Evolutionary conservation across 2,888 invertebrate genomes (phyloP).

Genomic region (Blera fallax): DNA sequence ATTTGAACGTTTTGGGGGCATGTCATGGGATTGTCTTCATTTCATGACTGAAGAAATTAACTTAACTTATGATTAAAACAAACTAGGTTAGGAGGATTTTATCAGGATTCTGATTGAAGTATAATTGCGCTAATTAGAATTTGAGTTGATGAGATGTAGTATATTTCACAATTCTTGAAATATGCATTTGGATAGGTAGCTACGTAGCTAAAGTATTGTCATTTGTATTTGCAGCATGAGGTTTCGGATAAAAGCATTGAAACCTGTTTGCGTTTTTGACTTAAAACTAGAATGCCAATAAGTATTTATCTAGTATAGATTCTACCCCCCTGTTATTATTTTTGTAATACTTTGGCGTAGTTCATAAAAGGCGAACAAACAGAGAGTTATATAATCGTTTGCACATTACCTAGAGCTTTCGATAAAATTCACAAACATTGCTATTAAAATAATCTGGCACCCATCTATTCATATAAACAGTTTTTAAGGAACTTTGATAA

Average conservation of each 20-base stretch:
- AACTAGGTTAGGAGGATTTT: constrained; percentile 37
- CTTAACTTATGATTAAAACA: background rate
- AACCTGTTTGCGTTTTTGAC: background rate
- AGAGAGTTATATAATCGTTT: background rate
- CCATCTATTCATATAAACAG: too few relatives aligned
- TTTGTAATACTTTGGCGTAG: background rate
- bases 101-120: background rate
- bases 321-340: background rate
- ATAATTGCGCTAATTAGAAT: background rate
- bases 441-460: background rate
- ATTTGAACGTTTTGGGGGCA: background rate
- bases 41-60: background rate
- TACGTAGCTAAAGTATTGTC: background rate
- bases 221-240: background rate
- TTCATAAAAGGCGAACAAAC: background rate
- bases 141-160: background rate
- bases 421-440: background rate
- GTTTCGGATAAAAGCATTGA: background rate
- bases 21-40: background rate
- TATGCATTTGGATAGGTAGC: background rate
- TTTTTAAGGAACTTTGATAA: background rate
- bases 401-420: background rate
- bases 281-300: background rate
- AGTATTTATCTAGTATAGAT: background rate
- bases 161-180: constrained; percentile 43